Evolutionary conservation across 2,797 vertebrate species (phyloP).

Genomic region (Hypotaenidia philippensis): DNA sequence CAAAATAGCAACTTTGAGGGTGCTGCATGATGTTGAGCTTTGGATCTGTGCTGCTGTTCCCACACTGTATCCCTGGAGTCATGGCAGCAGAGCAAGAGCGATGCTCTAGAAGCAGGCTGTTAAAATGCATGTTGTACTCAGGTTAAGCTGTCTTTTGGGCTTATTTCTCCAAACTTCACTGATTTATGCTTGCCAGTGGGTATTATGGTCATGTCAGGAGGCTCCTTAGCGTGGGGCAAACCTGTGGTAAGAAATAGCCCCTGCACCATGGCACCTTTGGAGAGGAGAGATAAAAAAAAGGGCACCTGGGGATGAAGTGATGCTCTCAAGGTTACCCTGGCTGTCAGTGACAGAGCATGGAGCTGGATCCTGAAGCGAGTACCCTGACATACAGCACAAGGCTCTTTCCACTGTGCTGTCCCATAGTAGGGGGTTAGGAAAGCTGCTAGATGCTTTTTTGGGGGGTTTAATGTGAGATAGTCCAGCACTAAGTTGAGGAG

Average conservation of each 20-base stretch:
- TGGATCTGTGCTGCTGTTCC: accelerated
- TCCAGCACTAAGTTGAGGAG: background rate
- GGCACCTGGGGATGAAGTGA: background rate
- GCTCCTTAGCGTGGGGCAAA: accelerated
- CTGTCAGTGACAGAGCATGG: background rate
- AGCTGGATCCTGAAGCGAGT: background rate
- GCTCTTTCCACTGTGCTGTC: background rate
- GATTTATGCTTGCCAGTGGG: background rate
- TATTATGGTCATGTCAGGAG: accelerated
- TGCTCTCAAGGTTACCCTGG: background rate
- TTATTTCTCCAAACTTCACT: background rate
- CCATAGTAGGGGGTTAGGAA: background rate
- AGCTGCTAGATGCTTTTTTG: background rate
- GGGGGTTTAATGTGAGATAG: background rate
- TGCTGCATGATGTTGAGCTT: background rate
- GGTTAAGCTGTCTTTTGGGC: background rate
- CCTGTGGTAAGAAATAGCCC: accelerated
- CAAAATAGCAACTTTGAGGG: background rate
- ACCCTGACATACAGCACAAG: background rate
- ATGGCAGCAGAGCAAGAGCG: background rate
- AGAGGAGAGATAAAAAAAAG: background rate
- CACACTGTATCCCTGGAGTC: accelerated
- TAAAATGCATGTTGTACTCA: accelerated
- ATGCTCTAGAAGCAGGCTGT: background rate
- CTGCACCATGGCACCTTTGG: accelerated